Base-by-base conservation (phyloP, 2,113 vertebrate species). In the Aspiorhynchus laticeps region DNA sequence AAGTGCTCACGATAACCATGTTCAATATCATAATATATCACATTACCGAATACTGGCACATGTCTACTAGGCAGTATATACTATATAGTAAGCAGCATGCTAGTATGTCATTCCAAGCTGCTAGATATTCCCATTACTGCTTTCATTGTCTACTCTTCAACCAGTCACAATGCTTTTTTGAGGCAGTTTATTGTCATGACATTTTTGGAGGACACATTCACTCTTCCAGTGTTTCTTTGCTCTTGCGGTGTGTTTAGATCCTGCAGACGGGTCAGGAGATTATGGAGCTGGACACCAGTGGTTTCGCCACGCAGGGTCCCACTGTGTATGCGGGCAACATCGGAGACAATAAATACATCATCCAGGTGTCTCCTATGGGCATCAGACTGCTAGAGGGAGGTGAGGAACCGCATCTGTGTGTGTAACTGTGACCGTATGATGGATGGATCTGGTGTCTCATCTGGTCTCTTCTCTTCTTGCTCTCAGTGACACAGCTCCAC, bases 271-370 rank as follows among this genome's bases (percentile, higher is more conserved):
- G 97, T 0, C 97, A 99, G 92, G 97, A 99, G 93, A 99, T 99
- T 92, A 98, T 99, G 97, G 97, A 99, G 93, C 92, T 99, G 93
- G 97, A 99, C 93, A 97, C 97, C 26, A 99, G 97, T 1, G 97
- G 97, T 21, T 99, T 99, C 26, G 96, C 97, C 83, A 99, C 97
- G 0, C 97, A 98, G 88, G 97, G 97, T 0, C 97, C 97, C 38
- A 98, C 97, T 0, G 96, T 99, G 74, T 98, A 96, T 5, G 97
- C 97, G 0, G 97, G 97, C 24, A 99, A 98, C 93, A 96, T 98
- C 0, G 97, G 97, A 0, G 97, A 97, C 84, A 96, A 96, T 83
- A 97, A 97, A 33, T 99, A 98, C 88, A 98, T 99, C 2, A 96
- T 99, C 56, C 97, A 98, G 83, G 97, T 99, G 74, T 99, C 97